A percentile compares a stretch with the other conserved stretches of the same genome.
Evolutionary conservation across 2,113 vertebrate genomes (phyloP).

Genomic region (Cyprinus carpio): DNA sequence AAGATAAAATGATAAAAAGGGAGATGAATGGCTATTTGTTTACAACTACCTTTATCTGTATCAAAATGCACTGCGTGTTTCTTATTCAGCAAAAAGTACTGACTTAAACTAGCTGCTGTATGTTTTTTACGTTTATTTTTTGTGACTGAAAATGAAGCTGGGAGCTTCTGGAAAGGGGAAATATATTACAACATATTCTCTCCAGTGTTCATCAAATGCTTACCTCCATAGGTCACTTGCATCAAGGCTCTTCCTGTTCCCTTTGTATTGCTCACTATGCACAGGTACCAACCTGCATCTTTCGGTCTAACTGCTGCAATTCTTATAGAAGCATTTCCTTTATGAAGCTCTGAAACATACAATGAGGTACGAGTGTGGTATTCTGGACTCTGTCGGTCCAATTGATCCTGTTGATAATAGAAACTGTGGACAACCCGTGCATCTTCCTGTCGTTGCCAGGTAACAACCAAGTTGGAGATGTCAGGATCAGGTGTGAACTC

Average conservation of each 20-base stretch:
- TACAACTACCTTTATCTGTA: not conserved
- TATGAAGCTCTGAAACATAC: slow-evolving; percentile 38
- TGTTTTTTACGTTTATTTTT: not conserved
- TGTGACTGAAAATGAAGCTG: not conserved
- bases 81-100: not conserved
- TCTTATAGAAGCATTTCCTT: slow-evolving; percentile 58
- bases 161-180: not conserved
- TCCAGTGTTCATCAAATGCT: not conserved
- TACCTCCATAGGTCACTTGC: slow-evolving; percentile 60
- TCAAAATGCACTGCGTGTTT: not conserved
- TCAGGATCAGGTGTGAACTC: slow-evolving; percentile 42
- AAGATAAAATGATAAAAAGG: not conserved
- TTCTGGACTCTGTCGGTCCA: slow-evolving; percentile 17
- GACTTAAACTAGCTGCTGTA: not conserved
- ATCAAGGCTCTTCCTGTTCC: slow-evolving; percentile 53
- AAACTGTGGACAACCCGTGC: slow-evolving; percentile 57
- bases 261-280: slow-evolving; percentile 51
- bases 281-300: slow-evolving; percentile 53
- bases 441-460: slow-evolving; percentile 56
- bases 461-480: slow-evolving; percentile 51
- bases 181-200: not conserved
- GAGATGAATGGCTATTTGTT: not conserved
- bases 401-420: slow-evolving; percentile 55
- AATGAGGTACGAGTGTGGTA: slow-evolving; percentile 51
- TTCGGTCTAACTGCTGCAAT: slow-evolving; percentile 20